phyloP scores from a whole-genome alignment of 2,797 vertebrate species.

The Girardinus metallicus region DNA sequence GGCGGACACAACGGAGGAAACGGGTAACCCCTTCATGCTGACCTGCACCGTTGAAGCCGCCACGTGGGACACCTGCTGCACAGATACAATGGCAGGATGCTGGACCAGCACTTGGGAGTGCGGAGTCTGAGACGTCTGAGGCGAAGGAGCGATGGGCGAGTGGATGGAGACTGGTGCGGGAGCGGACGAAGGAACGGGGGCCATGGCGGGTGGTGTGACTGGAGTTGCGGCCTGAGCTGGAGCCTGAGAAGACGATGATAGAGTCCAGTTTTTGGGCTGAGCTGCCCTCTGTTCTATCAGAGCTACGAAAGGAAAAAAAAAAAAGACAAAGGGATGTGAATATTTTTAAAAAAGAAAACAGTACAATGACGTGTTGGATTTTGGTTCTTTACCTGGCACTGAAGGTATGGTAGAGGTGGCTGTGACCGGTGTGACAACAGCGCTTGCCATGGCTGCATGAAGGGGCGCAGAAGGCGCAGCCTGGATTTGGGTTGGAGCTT shows the following conservation, averaged over 20 bases:
- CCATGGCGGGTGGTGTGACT: slow-evolving; percentile 57
- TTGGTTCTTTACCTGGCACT: slow-evolving; percentile 84
- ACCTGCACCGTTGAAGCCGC: slow-evolving; percentile 69
- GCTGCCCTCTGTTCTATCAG: slow-evolving; percentile 67
- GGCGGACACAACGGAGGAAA: slow-evolving; percentile 58
- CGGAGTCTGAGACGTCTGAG: slow-evolving; percentile 75
- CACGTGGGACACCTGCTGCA: slow-evolving; percentile 68
- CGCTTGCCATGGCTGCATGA: slow-evolving; percentile 59
- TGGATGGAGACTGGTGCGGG: slow-evolving; percentile 73
- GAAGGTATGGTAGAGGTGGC: slow-evolving; percentile 81
- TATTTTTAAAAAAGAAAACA: neutral
- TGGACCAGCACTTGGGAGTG: slow-evolving; percentile 78
- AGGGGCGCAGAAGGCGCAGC: slow-evolving; percentile 49
- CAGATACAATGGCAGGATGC: slow-evolving; percentile 73
- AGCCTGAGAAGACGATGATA: slow-evolving; percentile 50
- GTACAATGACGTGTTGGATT: neutral
- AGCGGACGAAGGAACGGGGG: slow-evolving; percentile 67
- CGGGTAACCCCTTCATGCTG: slow-evolving; percentile 60
- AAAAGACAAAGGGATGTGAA: neutral
- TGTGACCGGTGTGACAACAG: slow-evolving; percentile 78
- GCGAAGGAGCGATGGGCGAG: slow-evolving; percentile 73
- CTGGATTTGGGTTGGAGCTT: slow-evolving; percentile 61
- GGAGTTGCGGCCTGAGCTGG: slow-evolving; percentile 66
- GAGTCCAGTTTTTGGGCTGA: slow-evolving; percentile 69
- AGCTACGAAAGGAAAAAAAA: slow-evolving; percentile 47